phyloP scores from a whole-genome alignment of 2,797 vertebrate species.

The Hippopotamyrus pictus region DNA sequence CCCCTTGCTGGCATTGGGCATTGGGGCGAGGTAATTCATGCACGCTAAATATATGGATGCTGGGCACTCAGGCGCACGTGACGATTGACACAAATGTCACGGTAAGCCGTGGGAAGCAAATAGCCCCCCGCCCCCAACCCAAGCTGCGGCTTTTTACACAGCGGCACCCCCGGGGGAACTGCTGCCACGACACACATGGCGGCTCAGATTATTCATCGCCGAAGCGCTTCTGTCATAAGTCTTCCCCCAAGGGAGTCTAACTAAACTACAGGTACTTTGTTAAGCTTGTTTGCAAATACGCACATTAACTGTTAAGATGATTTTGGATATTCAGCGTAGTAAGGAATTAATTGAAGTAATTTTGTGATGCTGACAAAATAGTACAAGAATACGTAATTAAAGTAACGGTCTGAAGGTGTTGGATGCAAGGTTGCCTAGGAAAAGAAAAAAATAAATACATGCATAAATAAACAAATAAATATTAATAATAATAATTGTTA shows the following conservation, averaged over 20 bases:
- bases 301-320: neutral
- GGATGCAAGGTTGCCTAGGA: neutral
- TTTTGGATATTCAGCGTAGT: neutral
- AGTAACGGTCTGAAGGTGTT: neutral
- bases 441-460: neutral
- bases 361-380: neutral
- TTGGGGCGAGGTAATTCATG: neutral
- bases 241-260: neutral
- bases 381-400: neutral
- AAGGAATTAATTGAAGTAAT: neutral
- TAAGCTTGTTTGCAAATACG: neutral
- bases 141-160: neutral
- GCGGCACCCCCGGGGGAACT: neutral
- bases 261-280: neutral
- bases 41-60: neutral
- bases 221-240: neutral
- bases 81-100: neutral
- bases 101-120: neutral
- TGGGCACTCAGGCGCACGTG: neutral
- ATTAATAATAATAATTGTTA: neutral
- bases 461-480: neutral
- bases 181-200: neutral
- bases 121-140: neutral
- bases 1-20: neutral
- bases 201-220: neutral